Base-by-base conservation (phyloP, 2,113 vertebrate genomes). In the Otus sunia region DNA sequence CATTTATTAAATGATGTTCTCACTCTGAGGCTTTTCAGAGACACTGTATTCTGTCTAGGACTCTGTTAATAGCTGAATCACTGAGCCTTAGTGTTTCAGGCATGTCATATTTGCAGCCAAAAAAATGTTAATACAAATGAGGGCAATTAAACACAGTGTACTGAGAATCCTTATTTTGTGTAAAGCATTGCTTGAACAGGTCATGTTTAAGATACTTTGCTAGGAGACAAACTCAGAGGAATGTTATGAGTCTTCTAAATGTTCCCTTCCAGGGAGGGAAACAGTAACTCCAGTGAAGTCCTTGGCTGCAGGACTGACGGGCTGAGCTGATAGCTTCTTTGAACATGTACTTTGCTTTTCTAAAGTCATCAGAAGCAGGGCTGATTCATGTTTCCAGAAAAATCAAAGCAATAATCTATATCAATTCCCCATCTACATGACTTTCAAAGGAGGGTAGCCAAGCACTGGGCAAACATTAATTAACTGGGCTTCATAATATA, bases 1-100 rank as follows among this genome's bases (percentile, higher is more conserved):
- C 56, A 79, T 95, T 96, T 96, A 93, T 96, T 95, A 95, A 95
- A 87, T 60, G 36, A 53, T 77, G 39, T 27, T 88, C 36, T 74
- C 12, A 50, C 36, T 88, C 68, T 50, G 69, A 93, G 82, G 88
- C 74, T 68, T 93, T 93, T 89, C 41, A 47, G 55, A 92, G 81
- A 47, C 34, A 11, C 59, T 59, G 15, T 41, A 43, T 85, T 94
- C 47, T 93, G 72, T 43, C 30, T 85, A 59, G 79, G 39, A 72
- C 56, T 82, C 50, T 81, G 64, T 63, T 85, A 95, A 87, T 73
- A 87, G 63, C 79, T 64, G 58, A 92, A 91, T 92, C 87, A 83
- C 82, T 89, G 85, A 96, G 63, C 78, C 79, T 82, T 93, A 87
- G n/a, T 14, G 2, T 89, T 94, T 88, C 10, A 71, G 82, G 55